A percentile compares a stretch with the other conserved stretches of the same genome.
Conservation (phyloP, 2,797 vertebrate species). For the Chelmon rostratus region DNA sequence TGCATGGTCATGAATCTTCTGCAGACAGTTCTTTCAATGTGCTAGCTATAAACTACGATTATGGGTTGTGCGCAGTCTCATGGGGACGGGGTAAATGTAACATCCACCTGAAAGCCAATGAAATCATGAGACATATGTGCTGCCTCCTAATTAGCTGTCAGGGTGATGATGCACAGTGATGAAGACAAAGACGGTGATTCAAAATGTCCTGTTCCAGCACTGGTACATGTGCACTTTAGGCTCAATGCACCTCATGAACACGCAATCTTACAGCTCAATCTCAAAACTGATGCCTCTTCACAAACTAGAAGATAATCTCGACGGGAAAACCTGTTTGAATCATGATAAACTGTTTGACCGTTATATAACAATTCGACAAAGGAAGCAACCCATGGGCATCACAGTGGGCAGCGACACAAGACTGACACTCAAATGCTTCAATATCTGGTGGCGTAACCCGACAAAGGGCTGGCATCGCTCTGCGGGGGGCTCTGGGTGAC, state of each 20-base stretch:
- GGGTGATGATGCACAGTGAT: constrained; percentile 15
- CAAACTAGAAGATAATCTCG: neutral
- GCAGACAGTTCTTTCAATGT: neutral
- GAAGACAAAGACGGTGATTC: neutral
- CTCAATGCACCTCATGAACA: neutral
- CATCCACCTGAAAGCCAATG: constrained; percentile 11
- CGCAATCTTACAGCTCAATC: neutral
- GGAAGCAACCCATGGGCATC: constrained; percentile 38
- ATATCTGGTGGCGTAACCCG: constrained; percentile 57
- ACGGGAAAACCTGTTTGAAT: neutral
- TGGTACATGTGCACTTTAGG: neutral
- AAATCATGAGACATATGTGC: neutral
- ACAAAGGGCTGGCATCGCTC: constrained; percentile 54
- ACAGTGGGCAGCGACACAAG: constrained; percentile 52
- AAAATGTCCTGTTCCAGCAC: neutral
- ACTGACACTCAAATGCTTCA: constrained; percentile 58
- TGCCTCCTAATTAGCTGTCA: constrained; percentile 24
- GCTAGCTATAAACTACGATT: neutral
- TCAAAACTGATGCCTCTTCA: neutral
- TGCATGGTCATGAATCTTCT: neutral
- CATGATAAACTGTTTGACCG: constrained; percentile 3
- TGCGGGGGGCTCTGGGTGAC: constrained; percentile 69
- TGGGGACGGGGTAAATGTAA: neutral
- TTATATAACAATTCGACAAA: constrained; percentile 3
- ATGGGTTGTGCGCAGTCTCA: neutral